Evolutionary conservation across 2,113 vertebrate genomes (phyloP).

Genomic region (Cnemophilus loriae): DNA sequence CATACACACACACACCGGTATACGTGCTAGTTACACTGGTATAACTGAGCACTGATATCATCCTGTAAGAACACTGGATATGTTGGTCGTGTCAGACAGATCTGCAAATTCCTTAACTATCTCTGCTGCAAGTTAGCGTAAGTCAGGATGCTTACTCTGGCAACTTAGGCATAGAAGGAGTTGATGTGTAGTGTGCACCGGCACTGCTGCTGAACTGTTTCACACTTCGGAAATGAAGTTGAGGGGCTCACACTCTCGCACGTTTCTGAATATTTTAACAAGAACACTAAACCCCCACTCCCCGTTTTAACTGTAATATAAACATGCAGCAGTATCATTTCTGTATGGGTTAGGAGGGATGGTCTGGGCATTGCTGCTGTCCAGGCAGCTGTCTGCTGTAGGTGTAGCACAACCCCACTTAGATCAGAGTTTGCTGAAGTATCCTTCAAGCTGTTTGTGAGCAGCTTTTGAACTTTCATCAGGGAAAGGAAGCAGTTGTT

Average conservation of each 20-base stretch:
- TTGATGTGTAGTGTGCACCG: rapidly evolving
- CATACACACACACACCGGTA: rapidly evolving
- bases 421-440: not conserved
- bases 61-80: not conserved
- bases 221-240: not conserved
- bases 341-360: not conserved
- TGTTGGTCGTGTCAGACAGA: not conserved
- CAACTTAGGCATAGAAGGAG: not conserved
- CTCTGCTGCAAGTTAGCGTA: not conserved
- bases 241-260: not conserved
- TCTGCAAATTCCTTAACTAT: not conserved
- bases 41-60: not conserved
- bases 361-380: not conserved
- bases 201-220: not conserved
- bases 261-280: not conserved
- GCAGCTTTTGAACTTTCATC: not conserved
- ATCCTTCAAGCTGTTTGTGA: not conserved
- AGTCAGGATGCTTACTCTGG: not conserved
- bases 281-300: not conserved
- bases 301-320: not conserved
- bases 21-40: not conserved
- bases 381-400: not conserved
- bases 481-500: conserved; percentile 8
- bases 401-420: not conserved
- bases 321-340: not conserved